These are phyloP conservation scores for Phocoena sinus DNA, from an alignment of 2,113 vertebrate species.

Conservation along the genomic window DNA sequence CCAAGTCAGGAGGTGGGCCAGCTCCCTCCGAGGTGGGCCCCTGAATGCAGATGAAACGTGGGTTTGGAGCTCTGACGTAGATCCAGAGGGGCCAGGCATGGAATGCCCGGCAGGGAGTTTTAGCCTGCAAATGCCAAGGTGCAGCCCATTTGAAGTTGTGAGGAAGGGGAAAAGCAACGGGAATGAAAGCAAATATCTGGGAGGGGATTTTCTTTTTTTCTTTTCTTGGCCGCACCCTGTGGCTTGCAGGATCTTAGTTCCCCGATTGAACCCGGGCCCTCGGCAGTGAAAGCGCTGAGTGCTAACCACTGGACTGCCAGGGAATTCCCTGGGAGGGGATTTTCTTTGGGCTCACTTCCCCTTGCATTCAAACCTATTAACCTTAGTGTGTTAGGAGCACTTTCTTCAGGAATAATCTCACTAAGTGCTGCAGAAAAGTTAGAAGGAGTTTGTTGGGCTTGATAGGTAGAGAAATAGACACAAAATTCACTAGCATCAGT, in stretches of 20 bases:
- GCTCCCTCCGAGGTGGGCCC: neutral
- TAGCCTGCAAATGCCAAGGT: slow-evolving; percentile 3
- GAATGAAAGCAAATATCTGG: neutral
- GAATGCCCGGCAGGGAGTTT: neutral
- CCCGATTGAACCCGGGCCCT: neutral
- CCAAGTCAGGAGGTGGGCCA: neutral
- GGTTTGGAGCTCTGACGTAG: neutral
- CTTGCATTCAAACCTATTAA: slow-evolving; percentile 53
- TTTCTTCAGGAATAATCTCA: neutral
- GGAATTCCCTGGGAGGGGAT: slow-evolving; percentile 4
- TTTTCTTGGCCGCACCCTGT: neutral
- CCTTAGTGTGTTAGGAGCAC: neutral
- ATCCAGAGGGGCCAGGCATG: neutral
- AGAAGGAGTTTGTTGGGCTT: slow-evolving; percentile 46
- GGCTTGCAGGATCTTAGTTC: neutral
- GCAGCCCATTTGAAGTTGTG: slow-evolving; percentile 37
- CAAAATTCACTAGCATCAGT: slow-evolving; percentile 51
- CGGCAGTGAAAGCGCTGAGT: neutral
- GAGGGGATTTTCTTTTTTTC: neutral
- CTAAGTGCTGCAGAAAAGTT: neutral
- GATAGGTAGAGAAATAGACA: slow-evolving; percentile 45
- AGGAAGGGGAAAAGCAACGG: slow-evolving; percentile 35
- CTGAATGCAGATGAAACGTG: neutral
- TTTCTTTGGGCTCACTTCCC: slow-evolving; percentile 43
- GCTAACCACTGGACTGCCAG: neutral